These are phyloP conservation scores for Shargacucullia verbasci DNA, from an alignment of 2,888 invertebrate genomes.

Conservation along the genomic window DNA sequence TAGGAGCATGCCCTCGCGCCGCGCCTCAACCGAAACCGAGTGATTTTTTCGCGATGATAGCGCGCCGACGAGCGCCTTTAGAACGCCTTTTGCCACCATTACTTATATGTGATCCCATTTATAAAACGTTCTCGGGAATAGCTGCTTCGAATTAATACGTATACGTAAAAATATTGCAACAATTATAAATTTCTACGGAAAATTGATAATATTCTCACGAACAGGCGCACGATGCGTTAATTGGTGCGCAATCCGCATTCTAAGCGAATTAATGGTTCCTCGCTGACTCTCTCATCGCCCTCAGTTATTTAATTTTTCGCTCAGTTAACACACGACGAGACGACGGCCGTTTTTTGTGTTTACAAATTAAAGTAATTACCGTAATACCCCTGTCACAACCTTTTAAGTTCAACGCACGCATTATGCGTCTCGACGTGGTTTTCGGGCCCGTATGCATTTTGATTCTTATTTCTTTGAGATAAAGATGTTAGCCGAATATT, in stretches of 20 bases:
- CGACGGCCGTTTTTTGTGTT: slow-evolving; percentile 82
- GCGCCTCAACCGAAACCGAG: slow-evolving; percentile 56
- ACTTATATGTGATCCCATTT: slow-evolving; percentile 50
- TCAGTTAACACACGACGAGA: slow-evolving; percentile 69
- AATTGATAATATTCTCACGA: slow-evolving; percentile 71
- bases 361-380: slow-evolving; percentile 87
- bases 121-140: slow-evolving; percentile 54
- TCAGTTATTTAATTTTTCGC: slow-evolving; percentile 75
- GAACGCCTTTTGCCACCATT: slow-evolving; percentile 20
- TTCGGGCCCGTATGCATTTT: slow-evolving; percentile 61
- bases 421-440: slow-evolving; percentile 65
- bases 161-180: slow-evolving; percentile 62
- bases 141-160: slow-evolving; percentile 57
- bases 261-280: slow-evolving; percentile 62
- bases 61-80: slow-evolving; percentile 34
- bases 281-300: slow-evolving; percentile 48
- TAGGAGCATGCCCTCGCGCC: slow-evolving; percentile 64
- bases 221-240: slow-evolving; percentile 62
- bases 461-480: slow-evolving; percentile 67
- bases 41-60: slow-evolving; percentile 62
- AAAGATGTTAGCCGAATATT: slow-evolving; percentile 72
- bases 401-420: slow-evolving; percentile 86
- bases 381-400: slow-evolving; percentile 86
- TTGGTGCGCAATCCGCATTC: slow-evolving; percentile 67
- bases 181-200: slow-evolving; percentile 69